A percentile compares a stretch with the other conserved stretches of the same genome.
Evolutionary conservation across 2,888 invertebrate genomes (phyloP).

Genomic region (Orgyia antiqua): DNA sequence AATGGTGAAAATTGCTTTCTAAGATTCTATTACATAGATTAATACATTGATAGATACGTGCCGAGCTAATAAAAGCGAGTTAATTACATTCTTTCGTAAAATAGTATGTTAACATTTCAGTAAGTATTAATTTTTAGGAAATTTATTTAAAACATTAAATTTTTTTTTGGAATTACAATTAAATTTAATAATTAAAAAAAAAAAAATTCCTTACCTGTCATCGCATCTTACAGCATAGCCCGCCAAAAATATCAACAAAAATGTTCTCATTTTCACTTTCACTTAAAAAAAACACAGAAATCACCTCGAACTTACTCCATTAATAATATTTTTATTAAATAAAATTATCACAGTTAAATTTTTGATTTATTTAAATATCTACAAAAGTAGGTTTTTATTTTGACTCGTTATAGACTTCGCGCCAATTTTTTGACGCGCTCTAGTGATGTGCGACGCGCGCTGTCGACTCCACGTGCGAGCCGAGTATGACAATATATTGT

Average conservation of each 20-base stretch:
- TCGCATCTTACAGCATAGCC: slow-evolving; percentile 54
- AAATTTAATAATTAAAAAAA: background rate
- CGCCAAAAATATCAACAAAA: slow-evolving; percentile 46
- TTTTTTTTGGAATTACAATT: no score
- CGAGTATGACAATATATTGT: slow-evolving; percentile 36
- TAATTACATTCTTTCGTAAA: no score
- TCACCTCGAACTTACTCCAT: background rate
- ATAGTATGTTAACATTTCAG: no score
- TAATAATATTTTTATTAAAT: slow-evolving; percentile 1
- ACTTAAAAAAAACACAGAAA: slow-evolving; percentile 3
- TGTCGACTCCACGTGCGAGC: slow-evolving; percentile 34
- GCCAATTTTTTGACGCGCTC: slow-evolving; percentile 36
- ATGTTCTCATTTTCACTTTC: slow-evolving; percentile 37
- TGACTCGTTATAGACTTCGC: slow-evolving; percentile 16
- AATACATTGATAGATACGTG: no score
- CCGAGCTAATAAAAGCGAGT: no score
- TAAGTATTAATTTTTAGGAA: no score
- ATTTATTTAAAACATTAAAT: no score
- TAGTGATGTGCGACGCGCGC: slow-evolving; percentile 29
- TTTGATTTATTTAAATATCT: background rate
- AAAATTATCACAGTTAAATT: background rate
- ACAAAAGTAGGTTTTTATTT: no score
- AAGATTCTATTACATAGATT: no score
- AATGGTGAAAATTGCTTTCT: no score
- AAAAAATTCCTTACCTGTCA: slow-evolving; percentile 41